phyloP scores from a whole-genome alignment of 2,888 invertebrate species.

The Trypoxylon attenuatum region DNA sequence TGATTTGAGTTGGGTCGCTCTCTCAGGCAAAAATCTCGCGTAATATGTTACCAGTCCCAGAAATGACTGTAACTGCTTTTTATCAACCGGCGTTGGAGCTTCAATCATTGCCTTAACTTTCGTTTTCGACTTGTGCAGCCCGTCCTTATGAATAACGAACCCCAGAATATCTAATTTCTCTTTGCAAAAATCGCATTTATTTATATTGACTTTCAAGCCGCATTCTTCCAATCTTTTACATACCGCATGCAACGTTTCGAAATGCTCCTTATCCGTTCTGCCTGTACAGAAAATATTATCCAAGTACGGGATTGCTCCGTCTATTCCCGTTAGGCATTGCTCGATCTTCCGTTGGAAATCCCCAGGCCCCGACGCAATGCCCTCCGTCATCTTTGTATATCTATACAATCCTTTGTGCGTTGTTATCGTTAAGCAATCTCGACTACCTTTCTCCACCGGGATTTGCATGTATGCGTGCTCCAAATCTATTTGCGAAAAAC shows the following conservation, averaged over 20 bases:
- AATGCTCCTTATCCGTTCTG: slow-evolving; percentile 9
- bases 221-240: slow-evolving; percentile 2
- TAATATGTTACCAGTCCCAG: slow-evolving; percentile 64
- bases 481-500: no score
- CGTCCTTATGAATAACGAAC: slow-evolving; percentile 44
- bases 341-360: slow-evolving; percentile 7
- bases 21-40: slow-evolving; percentile 58
- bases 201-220: slow-evolving; percentile 14
- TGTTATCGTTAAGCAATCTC: no score
- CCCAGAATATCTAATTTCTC: slow-evolving; percentile 50
- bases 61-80: slow-evolving; percentile 49
- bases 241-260: not conserved
- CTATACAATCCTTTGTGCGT: no score
- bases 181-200: slow-evolving; percentile 54
- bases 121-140: slow-evolving; percentile 49
- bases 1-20: slow-evolving; percentile 50
- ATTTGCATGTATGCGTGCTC: no score
- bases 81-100: slow-evolving; percentile 42
- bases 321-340: no score
- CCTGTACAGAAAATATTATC: slow-evolving; percentile 24
- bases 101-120: slow-evolving; percentile 51
- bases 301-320: not conserved
- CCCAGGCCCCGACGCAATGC: no score
- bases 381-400: no score
- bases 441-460: no score